These are phyloP conservation scores for Stegophylla sp. DNA, from an alignment of 2,888 invertebrate species.

Conservation along the genomic window DNA sequence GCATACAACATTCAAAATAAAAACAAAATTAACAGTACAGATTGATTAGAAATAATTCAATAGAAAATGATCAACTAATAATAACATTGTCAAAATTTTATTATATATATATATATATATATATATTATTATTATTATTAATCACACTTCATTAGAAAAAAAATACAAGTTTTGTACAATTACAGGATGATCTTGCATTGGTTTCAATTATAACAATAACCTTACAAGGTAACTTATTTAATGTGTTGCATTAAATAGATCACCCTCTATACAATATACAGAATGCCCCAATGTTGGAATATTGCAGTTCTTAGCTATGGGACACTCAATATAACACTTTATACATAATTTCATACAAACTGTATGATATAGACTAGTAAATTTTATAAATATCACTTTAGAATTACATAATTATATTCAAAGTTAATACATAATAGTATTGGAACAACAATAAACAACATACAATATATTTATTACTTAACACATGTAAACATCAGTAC, in stretches of 20 bases:
- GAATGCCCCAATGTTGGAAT: constrained; percentile 6
- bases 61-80: background rate
- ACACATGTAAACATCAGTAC: constrained; percentile 53
- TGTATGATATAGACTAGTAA: constrained; percentile 51
- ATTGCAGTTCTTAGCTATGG: background rate
- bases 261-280: background rate
- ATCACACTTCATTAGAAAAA: constrained; percentile 19
- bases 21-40: no score
- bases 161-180: constrained; percentile 26
- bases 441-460: constrained; percentile 55
- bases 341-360: constrained; percentile 38
- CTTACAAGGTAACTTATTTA: constrained; percentile 14
- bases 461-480: constrained; percentile 48
- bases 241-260: background rate
- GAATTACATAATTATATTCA: constrained; percentile 32
- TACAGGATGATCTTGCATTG: background rate
- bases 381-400: constrained; percentile 56
- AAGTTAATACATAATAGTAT: constrained; percentile 46
- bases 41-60: no score
- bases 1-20: no score
- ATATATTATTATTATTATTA: constrained; percentile 13
- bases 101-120: background rate
- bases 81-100: background rate
- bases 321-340: constrained; percentile 20
- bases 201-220: constrained; percentile 19